Percentiles rank a stretch among this genome's conserved stretches.
Conservation (phyloP, 2,888 invertebrate genomes). For the Aphodius sticticus region DNA sequence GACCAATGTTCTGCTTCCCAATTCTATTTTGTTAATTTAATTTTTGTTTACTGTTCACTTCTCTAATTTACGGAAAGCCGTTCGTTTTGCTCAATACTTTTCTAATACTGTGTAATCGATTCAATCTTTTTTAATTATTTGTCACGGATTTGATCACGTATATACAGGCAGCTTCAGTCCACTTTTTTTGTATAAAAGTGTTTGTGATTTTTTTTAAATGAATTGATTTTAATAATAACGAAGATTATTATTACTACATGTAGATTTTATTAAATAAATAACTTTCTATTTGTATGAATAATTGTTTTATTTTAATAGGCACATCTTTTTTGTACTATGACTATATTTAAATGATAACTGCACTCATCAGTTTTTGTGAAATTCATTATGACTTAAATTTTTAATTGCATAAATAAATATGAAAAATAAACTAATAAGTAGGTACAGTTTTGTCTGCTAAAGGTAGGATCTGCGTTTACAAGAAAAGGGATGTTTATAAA, state of each 20-base stretch:
- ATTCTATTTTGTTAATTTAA: conserved; percentile 24
- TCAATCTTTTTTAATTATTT: conserved; percentile 9
- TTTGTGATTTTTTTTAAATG: conserved; percentile 39
- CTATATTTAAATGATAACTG: not conserved
- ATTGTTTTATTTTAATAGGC: conserved; percentile 23
- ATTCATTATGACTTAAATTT: no score
- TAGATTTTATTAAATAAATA: conserved; percentile 44
- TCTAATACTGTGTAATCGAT: conserved; percentile 10
- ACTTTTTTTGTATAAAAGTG: conserved; percentile 34
- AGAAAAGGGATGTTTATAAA: no score
- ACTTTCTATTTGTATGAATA: conserved; percentile 40
- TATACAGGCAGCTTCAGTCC: conserved; percentile 36
- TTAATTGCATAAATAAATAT: no score
- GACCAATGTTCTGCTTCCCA: conserved; percentile 39
- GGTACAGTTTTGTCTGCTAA: no score
- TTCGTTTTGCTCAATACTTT: conserved; percentile 37
- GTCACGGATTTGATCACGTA: conserved; percentile 26
- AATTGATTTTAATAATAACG: conserved; percentile 29
- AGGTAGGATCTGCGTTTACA: no score
- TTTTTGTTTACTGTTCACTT: conserved; percentile 19
- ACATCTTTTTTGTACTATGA: no score
- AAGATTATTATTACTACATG: conserved; percentile 40
- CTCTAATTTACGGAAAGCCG: conserved; percentile 16
- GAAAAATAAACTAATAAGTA: no score
- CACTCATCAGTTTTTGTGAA: not conserved